Percentiles rank a stretch among this genome's conserved stretches.
Conservation (phyloP, 2,888 invertebrate genomes). For the Cyclophora albipunctata region DNA sequence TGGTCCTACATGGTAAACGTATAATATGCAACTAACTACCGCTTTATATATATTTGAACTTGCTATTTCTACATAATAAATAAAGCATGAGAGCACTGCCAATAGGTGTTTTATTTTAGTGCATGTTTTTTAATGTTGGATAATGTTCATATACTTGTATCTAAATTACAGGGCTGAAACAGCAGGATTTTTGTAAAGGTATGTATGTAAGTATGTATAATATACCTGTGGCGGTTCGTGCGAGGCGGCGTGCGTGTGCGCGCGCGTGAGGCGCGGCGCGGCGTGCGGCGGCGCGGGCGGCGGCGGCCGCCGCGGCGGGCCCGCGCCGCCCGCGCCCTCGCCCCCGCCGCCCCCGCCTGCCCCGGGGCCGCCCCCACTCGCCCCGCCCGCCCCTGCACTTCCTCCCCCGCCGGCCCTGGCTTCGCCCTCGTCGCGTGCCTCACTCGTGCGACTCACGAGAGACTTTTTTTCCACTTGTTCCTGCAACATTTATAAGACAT, state of each 20-base stretch:
- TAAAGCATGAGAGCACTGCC: too few species aligned
- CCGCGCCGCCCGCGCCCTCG: constrained; percentile 34
- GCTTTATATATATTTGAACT: too few species aligned
- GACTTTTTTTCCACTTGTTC: constrained; percentile 37
- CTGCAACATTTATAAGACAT: too few species aligned
- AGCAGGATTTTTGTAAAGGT: too few species aligned
- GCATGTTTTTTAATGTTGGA: too few species aligned
- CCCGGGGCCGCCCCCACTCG: constrained; percentile 33
- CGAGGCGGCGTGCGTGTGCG: constrained; percentile 48
- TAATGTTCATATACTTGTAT: too few species aligned
- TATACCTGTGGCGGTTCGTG: constrained; percentile 48
- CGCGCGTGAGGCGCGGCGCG: constrained; percentile 41
- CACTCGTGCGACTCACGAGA: constrained; percentile 28
- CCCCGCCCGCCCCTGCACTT: constrained; percentile 40
- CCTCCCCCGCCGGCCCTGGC: constrained; percentile 5
- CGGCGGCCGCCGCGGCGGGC: constrained; percentile 12
- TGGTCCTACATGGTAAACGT: too few species aligned
- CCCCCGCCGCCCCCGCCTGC: constrained; percentile 2
- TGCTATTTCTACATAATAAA: too few species aligned
- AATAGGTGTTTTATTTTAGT: too few species aligned
- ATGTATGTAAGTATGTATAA: background rate
- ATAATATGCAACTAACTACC: too few species aligned
- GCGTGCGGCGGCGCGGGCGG: constrained; percentile 19
- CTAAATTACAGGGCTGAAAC: too few species aligned
- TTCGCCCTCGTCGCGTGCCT: constrained; percentile 30